Evolutionary conservation across 1,140 invertebrate species (phyloP).

Genomic region (Sweltsa coloradensis): DNA sequence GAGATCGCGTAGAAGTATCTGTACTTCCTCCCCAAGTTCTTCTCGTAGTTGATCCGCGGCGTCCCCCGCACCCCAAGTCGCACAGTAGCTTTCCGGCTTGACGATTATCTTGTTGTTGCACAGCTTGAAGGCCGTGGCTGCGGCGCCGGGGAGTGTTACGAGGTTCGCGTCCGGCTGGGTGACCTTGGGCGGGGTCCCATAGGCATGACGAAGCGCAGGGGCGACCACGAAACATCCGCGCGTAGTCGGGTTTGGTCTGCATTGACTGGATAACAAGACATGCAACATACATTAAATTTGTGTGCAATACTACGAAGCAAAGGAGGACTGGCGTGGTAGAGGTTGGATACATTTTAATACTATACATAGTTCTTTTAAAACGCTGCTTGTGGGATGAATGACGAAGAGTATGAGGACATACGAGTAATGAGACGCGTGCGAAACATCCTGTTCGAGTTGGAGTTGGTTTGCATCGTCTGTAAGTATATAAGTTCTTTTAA

Average conservation of each 20-base stretch:
- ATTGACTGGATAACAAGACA: slow-evolving; percentile 56
- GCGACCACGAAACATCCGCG: slow-evolving; percentile 59
- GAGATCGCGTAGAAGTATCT: slow-evolving; percentile 82
- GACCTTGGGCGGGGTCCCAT: slow-evolving; percentile 22
- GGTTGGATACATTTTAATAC: too few relatives aligned
- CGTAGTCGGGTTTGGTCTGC: slow-evolving; percentile 66
- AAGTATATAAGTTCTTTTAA: too few relatives aligned
- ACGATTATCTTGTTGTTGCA: slow-evolving; percentile 35
- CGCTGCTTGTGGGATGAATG: too few relatives aligned
- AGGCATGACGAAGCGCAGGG: slow-evolving; percentile 61
- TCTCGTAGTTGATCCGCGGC: slow-evolving; percentile 64
- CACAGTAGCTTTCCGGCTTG: slow-evolving; percentile 52
- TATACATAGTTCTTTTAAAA: too few relatives aligned
- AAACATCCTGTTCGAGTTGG: too few relatives aligned
- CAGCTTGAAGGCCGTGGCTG: slow-evolving; percentile 36
- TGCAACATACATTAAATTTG: too few relatives aligned
- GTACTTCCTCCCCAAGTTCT: slow-evolving; percentile 51
- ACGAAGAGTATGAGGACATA: too few relatives aligned
- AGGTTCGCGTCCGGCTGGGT: slow-evolving; percentile 29
- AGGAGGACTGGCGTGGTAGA: too few relatives aligned
- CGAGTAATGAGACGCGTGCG: too few relatives aligned
- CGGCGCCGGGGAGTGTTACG: slow-evolving; percentile 30
- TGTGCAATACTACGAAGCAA: too few relatives aligned
- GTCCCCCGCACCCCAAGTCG: slow-evolving; percentile 71
- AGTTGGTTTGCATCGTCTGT: too few relatives aligned